Conservation (phyloP, 2,888 invertebrate genomes). For the Cephus sareptanus region DNA sequence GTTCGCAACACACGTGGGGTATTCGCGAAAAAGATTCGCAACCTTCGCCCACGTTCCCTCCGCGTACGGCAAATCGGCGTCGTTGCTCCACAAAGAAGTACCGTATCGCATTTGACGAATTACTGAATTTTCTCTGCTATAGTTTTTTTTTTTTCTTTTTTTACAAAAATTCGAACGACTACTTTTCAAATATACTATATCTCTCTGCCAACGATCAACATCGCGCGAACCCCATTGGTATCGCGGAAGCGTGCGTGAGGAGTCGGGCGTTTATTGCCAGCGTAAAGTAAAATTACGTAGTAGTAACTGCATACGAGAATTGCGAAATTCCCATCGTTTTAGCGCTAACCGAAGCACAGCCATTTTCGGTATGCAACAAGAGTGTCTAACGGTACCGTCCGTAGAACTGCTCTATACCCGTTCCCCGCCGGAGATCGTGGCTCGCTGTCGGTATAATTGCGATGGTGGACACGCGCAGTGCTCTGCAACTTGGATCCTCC, state of each 20-base stretch:
- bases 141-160: no score
- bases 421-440: constrained; percentile 3
- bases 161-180: neutral
- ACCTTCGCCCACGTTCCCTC: neutral
- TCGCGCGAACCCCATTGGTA: constrained; percentile 10
- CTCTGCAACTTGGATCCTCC: neutral
- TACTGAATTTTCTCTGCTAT: neutral
- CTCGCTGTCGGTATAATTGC: constrained; percentile 1
- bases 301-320: constrained; percentile 36
- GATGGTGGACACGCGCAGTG: constrained; percentile 2
- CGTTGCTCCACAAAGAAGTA: neutral
- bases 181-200: neutral
- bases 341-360: constrained; percentile 50
- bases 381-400: constrained; percentile 36
- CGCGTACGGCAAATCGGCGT: neutral
- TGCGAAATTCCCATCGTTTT: constrained; percentile 58
- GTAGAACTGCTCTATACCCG: constrained; percentile 15
- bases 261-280: constrained; percentile 56
- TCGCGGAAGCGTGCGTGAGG: constrained; percentile 55
- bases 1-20: neutral
- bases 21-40: neutral
- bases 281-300: constrained; percentile 58
- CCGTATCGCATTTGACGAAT: neutral
- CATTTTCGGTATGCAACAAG: constrained; percentile 52
- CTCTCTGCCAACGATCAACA: neutral